Conservation (phyloP, 2,888 invertebrate species). For the Spodoptera exigua region DNA sequence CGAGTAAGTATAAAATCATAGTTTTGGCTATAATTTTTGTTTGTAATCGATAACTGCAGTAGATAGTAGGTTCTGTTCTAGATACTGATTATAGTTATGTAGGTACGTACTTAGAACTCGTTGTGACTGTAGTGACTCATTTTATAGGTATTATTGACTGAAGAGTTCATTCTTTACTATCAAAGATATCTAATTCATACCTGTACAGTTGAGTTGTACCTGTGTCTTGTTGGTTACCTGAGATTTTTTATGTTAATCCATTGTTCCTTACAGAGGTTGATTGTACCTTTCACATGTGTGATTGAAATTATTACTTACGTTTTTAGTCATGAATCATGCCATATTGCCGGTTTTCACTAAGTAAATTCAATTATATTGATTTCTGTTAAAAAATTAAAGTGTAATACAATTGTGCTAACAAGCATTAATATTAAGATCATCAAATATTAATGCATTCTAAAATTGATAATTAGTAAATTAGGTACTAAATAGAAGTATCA, state of each 20-base stretch:
- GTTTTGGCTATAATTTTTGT: background rate
- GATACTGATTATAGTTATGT: slow-evolving; percentile 42
- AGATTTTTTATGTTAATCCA: slow-evolving; percentile 4
- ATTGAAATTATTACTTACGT: too few relatives aligned
- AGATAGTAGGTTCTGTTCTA: slow-evolving; percentile 28
- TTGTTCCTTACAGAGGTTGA: slow-evolving; percentile 4
- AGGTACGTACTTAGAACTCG: slow-evolving; percentile 41
- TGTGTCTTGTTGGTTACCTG: slow-evolving; percentile 9
- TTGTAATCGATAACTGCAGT: slow-evolving; percentile 15
- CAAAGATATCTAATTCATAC: slow-evolving; percentile 32
- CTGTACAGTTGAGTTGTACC: background rate
- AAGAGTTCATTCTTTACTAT: slow-evolving; percentile 19
- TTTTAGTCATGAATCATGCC: too few relatives aligned
- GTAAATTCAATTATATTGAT: too few relatives aligned
- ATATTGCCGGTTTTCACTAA: too few relatives aligned
- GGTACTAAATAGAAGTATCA: too few relatives aligned
- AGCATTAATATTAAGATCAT: too few relatives aligned
- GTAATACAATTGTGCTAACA: too few relatives aligned
- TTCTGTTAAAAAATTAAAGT: too few relatives aligned
- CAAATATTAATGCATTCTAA: too few relatives aligned
- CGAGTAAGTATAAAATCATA: slow-evolving; percentile 91
- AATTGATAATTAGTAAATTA: too few relatives aligned
- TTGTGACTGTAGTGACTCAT: slow-evolving; percentile 71
- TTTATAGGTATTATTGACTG: slow-evolving; percentile 59
- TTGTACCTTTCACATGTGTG: too few relatives aligned